Conservation (phyloP, 2,113 vertebrate genomes). For the Camelus bactrianus region DNA sequence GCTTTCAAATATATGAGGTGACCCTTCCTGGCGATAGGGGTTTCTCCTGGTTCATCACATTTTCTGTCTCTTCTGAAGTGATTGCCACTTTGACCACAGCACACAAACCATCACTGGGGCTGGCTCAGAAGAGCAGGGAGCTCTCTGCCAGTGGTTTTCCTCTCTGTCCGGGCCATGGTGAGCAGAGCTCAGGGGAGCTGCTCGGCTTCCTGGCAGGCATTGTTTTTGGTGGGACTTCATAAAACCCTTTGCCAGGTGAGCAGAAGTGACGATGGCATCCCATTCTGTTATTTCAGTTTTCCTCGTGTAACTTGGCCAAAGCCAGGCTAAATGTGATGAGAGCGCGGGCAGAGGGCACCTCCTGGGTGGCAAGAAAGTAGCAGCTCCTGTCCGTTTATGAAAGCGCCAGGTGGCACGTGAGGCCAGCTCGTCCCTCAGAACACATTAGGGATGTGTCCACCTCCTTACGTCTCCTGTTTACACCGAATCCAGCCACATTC, state of each 20-base stretch:
- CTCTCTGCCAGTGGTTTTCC: neutral
- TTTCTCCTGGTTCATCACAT: neutral
- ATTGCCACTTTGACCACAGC: neutral
- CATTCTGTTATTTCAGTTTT: constrained; percentile 74
- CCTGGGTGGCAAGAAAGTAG: constrained; percentile 43
- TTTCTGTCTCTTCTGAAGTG: neutral
- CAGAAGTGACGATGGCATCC: neutral
- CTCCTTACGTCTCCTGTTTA: neutral
- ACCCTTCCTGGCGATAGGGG: fast-evolving
- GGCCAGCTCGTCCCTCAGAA: neutral
- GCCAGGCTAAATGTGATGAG: constrained; percentile 68
- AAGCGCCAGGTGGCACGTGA: neutral
- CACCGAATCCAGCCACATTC: fast-evolving
- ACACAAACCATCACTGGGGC: neutral
- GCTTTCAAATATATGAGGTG: neutral
- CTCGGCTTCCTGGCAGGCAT: neutral
- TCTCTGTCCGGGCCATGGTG: neutral
- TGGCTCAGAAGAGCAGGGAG: neutral
- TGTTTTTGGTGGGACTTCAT: constrained; percentile 63
- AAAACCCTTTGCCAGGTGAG: neutral
- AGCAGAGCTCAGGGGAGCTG: neutral
- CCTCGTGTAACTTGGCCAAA: constrained; percentile 62
- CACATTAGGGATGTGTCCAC: neutral
- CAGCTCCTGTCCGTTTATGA: constrained; percentile 20
- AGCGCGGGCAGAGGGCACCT: constrained; percentile 50